Percentiles rank a stretch among this genome's conserved stretches.
These are phyloP conservation scores for Melanocharis versteri DNA, from an alignment of 2,113 vertebrate species.

Conservation along the genomic window DNA sequence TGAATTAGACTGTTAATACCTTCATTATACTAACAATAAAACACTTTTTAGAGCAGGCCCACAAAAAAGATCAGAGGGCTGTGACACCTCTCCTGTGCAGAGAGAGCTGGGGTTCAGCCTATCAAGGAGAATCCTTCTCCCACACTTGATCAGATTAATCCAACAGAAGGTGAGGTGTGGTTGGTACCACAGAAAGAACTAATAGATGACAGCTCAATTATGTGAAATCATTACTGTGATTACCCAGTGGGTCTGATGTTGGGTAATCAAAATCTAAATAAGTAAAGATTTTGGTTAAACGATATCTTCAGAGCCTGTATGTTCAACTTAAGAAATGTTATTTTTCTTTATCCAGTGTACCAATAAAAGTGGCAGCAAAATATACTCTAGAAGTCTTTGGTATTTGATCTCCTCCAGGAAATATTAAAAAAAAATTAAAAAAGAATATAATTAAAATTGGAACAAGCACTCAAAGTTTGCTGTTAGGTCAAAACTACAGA, in stretches of 20 bases:
- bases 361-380: neutral
- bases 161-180: neutral
- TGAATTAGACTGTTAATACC: neutral
- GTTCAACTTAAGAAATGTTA: neutral
- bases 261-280: neutral
- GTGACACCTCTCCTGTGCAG: neutral
- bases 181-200: neutral
- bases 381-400: neutral
- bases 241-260: neutral
- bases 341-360: neutral
- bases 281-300: neutral
- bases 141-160: neutral
- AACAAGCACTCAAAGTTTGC: neutral
- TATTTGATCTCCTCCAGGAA: neutral
- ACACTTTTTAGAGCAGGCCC: accelerated
- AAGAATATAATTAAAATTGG: neutral
- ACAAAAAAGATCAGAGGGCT: neutral
- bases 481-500: neutral
- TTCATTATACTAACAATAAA: neutral
- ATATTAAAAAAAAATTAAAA: neutral
- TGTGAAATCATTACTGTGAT: neutral
- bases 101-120: neutral
- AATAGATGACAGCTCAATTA: neutral
- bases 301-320: neutral
- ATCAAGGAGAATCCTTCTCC: neutral